A percentile compares a stretch with the other conserved stretches of the same genome.
Evolutionary conservation across 1,140 invertebrate species (phyloP).

Genomic region (Agrypnia vestita): DNA sequence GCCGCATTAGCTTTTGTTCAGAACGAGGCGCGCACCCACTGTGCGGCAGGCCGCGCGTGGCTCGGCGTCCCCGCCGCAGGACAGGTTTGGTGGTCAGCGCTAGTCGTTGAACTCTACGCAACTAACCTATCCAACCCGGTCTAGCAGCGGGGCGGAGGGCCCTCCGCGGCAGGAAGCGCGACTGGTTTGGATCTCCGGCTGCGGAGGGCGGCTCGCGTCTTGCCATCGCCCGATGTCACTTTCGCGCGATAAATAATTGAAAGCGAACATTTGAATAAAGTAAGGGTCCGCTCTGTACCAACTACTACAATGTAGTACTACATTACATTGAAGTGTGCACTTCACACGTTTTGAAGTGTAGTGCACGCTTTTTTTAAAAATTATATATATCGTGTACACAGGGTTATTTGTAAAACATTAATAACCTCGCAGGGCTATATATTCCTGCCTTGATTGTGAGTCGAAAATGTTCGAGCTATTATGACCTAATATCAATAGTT

Average conservation of each 20-base stretch:
- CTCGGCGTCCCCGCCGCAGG: not conserved
- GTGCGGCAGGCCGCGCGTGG: not conserved
- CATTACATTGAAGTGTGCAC: too few relatives aligned
- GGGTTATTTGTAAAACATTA: too few relatives aligned
- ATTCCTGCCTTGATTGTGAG: too few relatives aligned
- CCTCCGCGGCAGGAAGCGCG: not conserved
- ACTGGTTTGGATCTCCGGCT: not conserved
- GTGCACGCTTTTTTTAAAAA: too few relatives aligned
- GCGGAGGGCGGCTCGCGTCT: not conserved
- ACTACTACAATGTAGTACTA: too few relatives aligned
- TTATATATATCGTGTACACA: too few relatives aligned
- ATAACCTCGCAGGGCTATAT: too few relatives aligned
- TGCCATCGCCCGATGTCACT: not conserved
- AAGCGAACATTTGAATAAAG: not conserved
- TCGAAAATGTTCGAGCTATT: too few relatives aligned
- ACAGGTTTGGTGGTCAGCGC: slow-evolving; percentile 30
- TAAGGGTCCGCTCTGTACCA: too few relatives aligned
- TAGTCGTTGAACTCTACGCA: slow-evolving; percentile 34
- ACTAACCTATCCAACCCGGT: slow-evolving; percentile 23
- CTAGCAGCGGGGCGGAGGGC: not conserved
- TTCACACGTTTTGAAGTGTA: too few relatives aligned
- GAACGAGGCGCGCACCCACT: not conserved
- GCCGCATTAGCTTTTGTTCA: not conserved
- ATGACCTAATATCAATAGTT: too few relatives aligned
- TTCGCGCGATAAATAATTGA: not conserved